These are phyloP conservation scores for Notospermus geniculatus DNA, from an alignment of 1,140 invertebrate genomes.

Conservation along the genomic window DNA sequence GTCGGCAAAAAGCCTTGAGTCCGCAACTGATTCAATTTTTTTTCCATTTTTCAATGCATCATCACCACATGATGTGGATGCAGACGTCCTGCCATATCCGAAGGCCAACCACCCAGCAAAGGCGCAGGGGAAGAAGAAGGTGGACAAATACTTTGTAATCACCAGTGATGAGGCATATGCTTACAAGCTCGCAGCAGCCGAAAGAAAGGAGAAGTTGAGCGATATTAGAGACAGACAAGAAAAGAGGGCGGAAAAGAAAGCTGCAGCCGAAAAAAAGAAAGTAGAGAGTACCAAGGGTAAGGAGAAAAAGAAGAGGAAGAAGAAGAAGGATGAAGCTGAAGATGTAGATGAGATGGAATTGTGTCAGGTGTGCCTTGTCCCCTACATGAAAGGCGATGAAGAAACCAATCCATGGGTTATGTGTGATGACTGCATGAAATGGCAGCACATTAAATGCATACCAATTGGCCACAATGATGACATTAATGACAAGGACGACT, in stretches of 20 bases:
- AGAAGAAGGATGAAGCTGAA: too few relatives aligned
- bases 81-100: background rate
- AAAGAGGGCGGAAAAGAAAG: constrained; percentile 4
- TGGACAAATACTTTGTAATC: background rate
- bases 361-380: too few relatives aligned
- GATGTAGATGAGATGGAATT: too few relatives aligned
- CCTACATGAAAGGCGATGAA: too few relatives aligned
- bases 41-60: constrained; percentile 7
- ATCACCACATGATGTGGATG: background rate
- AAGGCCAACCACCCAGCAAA: background rate
- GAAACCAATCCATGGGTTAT: too few relatives aligned
- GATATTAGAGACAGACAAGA: background rate
- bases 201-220: background rate
- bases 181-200: background rate
- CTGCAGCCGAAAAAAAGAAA: constrained; percentile 6
- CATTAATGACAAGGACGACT: too few relatives aligned
- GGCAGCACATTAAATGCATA: too few relatives aligned
- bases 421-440: too few relatives aligned
- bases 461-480: too few relatives aligned
- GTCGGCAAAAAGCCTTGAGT: too few relatives aligned
- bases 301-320: too few relatives aligned
- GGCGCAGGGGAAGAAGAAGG: background rate
- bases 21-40: too few relatives aligned
- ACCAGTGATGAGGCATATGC: constrained; percentile 4
- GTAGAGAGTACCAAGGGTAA: background rate